Evolutionary conservation across 1,140 invertebrate genomes (phyloP), one percentile per base, ranked within the genome.

Genomic region (Philopotamus ludificatus): DNA sequence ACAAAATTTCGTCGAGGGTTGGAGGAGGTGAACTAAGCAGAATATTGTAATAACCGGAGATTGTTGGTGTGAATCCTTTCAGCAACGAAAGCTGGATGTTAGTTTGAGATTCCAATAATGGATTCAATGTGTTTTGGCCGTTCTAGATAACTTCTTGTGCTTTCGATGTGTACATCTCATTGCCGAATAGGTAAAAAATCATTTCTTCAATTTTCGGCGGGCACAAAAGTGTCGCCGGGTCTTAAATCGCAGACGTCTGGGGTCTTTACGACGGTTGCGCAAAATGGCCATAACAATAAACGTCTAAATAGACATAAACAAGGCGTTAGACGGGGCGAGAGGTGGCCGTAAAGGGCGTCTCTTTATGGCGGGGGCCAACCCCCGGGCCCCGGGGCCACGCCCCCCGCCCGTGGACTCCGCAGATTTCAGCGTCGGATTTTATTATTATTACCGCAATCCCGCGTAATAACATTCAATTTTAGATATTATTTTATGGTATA

Each of bases 261-360:
- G 15, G 42, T 41, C 9, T 23, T 47, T 47, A 65, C 49, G 18
- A 22, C 61, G 34, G 42, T 58, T 41, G 66, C 58, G 65, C 68
- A 67, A 67, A 66, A 67, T 59, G 65, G 65, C 68, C 61, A 70
- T 70, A 70, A 70, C 68, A 70, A 70, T 76, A 76, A 76, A 76
- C 72, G 72, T 68, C 72, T 75, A 75, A 76, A 76, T 74, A 74
- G 74, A 74, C 74, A 75, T 75, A 74, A 74, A 74, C 72, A 74
- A 74, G 72, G 70, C 71, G 70, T 72, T 73, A 72, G 67, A 68
- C 58, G 66, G 66, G 59, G 63, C 59, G 53, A 60, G 71, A 73
- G 74, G 71, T 65, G 73, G 71, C 68, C 70, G 67, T 70, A 70
- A 67, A 66, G 72, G 70, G 67, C 72, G 73, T 71, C 74, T 22